Conservation (phyloP, 2,888 invertebrate genomes). For the Dryobotodes eremita region DNA sequence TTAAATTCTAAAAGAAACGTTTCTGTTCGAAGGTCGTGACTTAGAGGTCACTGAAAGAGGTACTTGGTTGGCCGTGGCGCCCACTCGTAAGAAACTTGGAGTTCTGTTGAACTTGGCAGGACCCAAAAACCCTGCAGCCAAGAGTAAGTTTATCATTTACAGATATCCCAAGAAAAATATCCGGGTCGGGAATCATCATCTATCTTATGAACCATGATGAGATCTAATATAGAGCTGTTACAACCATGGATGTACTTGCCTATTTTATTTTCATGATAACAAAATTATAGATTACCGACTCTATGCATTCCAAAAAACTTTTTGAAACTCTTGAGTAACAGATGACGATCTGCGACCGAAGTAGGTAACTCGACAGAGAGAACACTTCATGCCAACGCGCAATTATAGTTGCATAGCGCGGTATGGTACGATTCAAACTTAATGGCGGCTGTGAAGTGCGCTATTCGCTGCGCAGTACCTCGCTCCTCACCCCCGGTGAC, state of each 20-base stretch:
- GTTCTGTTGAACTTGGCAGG: slow-evolving; percentile 94
- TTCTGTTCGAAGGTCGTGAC: slow-evolving; percentile 92
- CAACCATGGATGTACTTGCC: neutral
- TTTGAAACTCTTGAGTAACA: neutral
- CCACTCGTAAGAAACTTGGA: slow-evolving; percentile 87
- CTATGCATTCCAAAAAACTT: neutral
- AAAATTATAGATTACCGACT: neutral
- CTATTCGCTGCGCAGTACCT: too few species aligned
- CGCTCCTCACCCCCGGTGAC: too few species aligned
- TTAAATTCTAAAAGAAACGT: neutral
- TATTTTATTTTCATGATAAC: neutral
- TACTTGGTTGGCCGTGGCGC: slow-evolving; percentile 94
- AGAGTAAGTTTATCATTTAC: slow-evolving; percentile 80
- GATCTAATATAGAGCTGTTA: neutral
- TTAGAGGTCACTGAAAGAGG: slow-evolving; percentile 93
- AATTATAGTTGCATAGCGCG: too few species aligned
- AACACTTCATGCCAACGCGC: too few species aligned
- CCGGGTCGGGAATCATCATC: neutral
- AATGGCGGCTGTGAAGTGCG: too few species aligned
- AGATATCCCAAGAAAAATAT: neutral
- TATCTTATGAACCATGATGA: neutral
- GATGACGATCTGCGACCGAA: neutral
- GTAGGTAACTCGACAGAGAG: neutral
- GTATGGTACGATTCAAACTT: too few species aligned
- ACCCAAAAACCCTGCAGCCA: slow-evolving; percentile 83